Evolutionary conservation across 2,113 vertebrate species (phyloP), one percentile per base, ranked within the genome.

Genomic region (Apteryx owenii): DNA sequence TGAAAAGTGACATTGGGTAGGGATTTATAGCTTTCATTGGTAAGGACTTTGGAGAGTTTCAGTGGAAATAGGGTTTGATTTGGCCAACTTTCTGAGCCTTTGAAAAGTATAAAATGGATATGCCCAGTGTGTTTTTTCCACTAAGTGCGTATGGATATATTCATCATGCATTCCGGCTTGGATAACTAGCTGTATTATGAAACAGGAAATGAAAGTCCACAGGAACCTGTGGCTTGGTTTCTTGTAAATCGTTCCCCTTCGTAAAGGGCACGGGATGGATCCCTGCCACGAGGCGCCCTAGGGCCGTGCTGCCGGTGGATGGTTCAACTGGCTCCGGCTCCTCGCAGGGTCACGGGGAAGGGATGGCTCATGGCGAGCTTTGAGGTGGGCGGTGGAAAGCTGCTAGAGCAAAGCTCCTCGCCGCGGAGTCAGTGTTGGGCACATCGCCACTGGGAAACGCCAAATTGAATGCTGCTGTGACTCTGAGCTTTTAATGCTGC

Each of bases 31-130:
- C 65, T 95, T 84, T 69, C 73, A 44, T 26, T 79, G 70, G 65
- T 88, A 87, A 84, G 48, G 46, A 68, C 51, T 90, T 92, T 58
- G 70, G 81, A 92, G 71, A 78, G 20, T 85, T 95, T 82, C 66
- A 90, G 72, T 95, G 81, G 90, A 94, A 96, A 94, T 21, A 62
- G 0, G 40, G 53, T 85, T 92, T 92, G 86, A 93, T 95, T 87
- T 89, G 94, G 75, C 73, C 81, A 91, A 20, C 62, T 54, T 93
- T 82, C 65, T 69, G 48, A 89, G 42, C 29, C 81, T 94, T 93
- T 91, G 70, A 89, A 95, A 92, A 91, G 36, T 46, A 70, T 40
- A 85, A 87, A 53, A 69, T n/a, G 84, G 62, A 92, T 90, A 76
- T 89, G 61, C 80, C 69, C 48, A 44, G 48, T 76, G 50, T 69